Evolutionary conservation across 92 coral and sea anemone genomes (phyloP).

Genomic region (Isaurus tuberculatus): DNA sequence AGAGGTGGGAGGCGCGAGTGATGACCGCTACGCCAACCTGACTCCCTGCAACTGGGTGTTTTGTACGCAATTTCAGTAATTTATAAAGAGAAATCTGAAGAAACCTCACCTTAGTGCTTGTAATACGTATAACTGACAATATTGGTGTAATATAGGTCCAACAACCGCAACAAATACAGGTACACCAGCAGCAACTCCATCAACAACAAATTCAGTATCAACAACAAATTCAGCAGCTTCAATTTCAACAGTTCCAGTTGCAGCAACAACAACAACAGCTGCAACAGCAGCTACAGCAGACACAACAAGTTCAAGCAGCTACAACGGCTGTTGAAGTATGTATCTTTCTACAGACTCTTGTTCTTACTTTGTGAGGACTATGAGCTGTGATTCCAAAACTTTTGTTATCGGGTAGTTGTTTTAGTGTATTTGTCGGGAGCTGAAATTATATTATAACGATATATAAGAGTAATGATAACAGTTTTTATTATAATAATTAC

Average conservation of each 20-base stretch:
- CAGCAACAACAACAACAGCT: constrained; percentile 93
- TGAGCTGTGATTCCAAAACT: background rate
- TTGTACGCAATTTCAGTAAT: too few species aligned
- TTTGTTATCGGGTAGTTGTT: background rate
- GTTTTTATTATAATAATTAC: too few species aligned
- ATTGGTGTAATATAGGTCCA: constrained; percentile 15
- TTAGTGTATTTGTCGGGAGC: background rate
- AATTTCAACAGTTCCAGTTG: constrained; percentile 83
- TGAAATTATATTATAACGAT: too few species aligned
- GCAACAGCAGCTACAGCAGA: constrained; percentile 87
- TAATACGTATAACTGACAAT: background rate
- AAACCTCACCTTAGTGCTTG: too few species aligned
- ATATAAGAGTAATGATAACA: too few species aligned
- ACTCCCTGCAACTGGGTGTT: too few species aligned
- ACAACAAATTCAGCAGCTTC: constrained; percentile 94
- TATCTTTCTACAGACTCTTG: background rate
- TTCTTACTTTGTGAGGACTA: background rate
- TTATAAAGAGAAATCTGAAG: too few species aligned
- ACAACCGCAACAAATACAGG: constrained; percentile 58
- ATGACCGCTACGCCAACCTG: too few species aligned
- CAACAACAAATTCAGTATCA: constrained; percentile 92
- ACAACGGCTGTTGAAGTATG: constrained; percentile 51
- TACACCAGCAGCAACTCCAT: constrained; percentile 78
- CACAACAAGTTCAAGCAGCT: constrained; percentile 63
- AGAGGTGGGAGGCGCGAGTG: too few species aligned